Conservation (phyloP, 2,888 invertebrate species). For the Uloborus plumipes region DNA sequence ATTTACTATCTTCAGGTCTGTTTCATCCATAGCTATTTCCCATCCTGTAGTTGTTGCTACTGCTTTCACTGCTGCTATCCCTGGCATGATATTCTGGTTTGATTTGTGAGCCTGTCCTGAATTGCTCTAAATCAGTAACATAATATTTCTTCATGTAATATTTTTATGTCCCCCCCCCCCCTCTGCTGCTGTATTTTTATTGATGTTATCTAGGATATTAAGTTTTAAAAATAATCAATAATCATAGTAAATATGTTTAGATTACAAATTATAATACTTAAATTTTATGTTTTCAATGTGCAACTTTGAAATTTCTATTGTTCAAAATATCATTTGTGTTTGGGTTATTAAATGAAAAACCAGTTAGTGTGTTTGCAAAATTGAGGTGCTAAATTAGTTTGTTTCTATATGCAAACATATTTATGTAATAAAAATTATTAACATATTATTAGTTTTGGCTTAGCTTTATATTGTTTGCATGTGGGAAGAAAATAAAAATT, state of each 20-base stretch:
- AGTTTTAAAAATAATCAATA: not conserved
- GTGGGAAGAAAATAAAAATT: too few relatives aligned
- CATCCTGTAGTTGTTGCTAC: slow-evolving; percentile 25
- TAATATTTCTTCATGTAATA: too few relatives aligned
- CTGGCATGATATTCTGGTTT: slow-evolving; percentile 26
- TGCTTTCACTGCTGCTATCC: slow-evolving; percentile 59
- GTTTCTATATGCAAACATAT: too few relatives aligned
- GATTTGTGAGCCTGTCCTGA: not conserved
- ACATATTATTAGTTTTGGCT: too few relatives aligned
- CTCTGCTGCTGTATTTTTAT: not conserved
- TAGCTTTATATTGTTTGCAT: too few relatives aligned
- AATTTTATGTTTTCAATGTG: not conserved
- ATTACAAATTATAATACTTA: not conserved
- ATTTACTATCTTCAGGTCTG: slow-evolving; percentile 67
- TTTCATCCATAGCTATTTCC: slow-evolving; percentile 10
- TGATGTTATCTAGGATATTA: not conserved
- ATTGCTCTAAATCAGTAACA: not conserved
- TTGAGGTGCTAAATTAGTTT: not conserved
- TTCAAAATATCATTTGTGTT: not conserved
- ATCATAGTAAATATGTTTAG: not conserved
- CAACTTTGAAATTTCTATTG: not conserved
- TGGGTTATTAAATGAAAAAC: not conserved
- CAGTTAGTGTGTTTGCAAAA: not conserved
- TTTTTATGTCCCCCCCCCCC: too few relatives aligned
- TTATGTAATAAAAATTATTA: too few relatives aligned